Evolutionary conservation across 2,888 invertebrate genomes (phyloP), one percentile per base, ranked within the genome.

Genomic region (Rhaphigaster nebulosa): DNA sequence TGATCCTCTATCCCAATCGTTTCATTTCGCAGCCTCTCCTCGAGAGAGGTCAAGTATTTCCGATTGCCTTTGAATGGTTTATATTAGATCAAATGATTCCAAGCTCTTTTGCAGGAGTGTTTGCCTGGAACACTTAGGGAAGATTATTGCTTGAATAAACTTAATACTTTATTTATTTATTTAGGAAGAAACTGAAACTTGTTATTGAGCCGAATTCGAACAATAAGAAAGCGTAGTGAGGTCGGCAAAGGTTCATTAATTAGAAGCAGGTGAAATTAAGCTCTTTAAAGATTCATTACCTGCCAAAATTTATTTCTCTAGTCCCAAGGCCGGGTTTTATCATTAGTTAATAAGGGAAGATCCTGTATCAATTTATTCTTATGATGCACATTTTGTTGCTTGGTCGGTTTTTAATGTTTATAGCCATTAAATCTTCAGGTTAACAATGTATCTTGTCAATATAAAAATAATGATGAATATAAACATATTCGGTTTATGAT

Each of bases 31-130:
- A 8, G 34, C 70, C 34, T 34, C 38, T 38, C 18, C 15, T 76
- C 12, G 70, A 38, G 26, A 38, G 8, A 76, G 70, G 65, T 65
- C 29, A 29, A 65, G 65, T 65, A 29, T 65, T 65, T 38, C 26
- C 70, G 34, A 76, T 76, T 76, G 70, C 38, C 34, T 38, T 76
- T 76, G 34, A 76, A 76, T 38, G 70, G 70, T 38, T 76, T 76
- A 76, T 76, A 34, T 38, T 38, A 76, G 70, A 76, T 76, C 70
- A 76, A 76, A 76, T 76, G 34, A 76, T 76, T 76, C 70, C 70
- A 76, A n/a, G 5, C 34, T 20, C 70, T 29, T 76, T 76, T 34
- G 8, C 60, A n/a, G 70, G 34, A 76, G 38, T 38, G 70, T 76
- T 76, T 76, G 34, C 70, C 34, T 38, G 34, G 70, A 76, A 76